Percentiles rank a stretch among this genome's conserved stretches.
phyloP scores from a whole-genome alignment of 2,113 vertebrate species.

The Myxocyprinus asiaticus region DNA sequence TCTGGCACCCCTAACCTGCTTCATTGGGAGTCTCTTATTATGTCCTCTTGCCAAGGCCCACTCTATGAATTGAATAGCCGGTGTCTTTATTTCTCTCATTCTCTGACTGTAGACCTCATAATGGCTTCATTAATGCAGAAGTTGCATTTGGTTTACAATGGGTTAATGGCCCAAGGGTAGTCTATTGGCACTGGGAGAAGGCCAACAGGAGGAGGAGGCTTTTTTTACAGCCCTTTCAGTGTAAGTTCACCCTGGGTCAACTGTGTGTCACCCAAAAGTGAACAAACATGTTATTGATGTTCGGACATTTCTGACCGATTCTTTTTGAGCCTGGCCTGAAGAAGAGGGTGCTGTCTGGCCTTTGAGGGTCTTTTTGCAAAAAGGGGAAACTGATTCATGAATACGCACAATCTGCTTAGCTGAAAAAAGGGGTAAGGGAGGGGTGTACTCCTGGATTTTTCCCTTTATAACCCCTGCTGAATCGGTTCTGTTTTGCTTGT shows the following conservation, averaged over 20 bases:
- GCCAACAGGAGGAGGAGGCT: slow-evolving; percentile 57
- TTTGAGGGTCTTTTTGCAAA: slow-evolving; percentile 48
- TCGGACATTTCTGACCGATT: slow-evolving; percentile 61
- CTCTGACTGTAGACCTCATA: slow-evolving; percentile 64
- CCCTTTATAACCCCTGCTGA: slow-evolving; percentile 52
- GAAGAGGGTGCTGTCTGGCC: slow-evolving; percentile 53
- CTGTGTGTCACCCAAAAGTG: slow-evolving; percentile 64
- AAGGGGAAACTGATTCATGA: slow-evolving; percentile 52
- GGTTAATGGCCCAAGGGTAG: slow-evolving; percentile 65
- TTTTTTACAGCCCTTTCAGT: slow-evolving; percentile 60
- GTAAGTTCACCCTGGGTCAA: slow-evolving; percentile 60
- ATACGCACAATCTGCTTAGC: slow-evolving; percentile 56
- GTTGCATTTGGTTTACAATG: slow-evolving; percentile 71
- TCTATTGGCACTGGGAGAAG: slow-evolving; percentile 62
- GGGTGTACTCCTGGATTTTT: slow-evolving; percentile 61
- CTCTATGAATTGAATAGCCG: slow-evolving; percentile 63
- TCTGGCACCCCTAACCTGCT: slow-evolving; percentile 48
- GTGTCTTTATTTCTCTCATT: slow-evolving; percentile 61
- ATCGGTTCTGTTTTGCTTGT: slow-evolving; percentile 57
- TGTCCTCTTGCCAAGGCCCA: slow-evolving; percentile 53
- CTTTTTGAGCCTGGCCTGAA: slow-evolving; percentile 51
- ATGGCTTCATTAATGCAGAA: slow-evolving; percentile 65
- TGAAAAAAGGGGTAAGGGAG: slow-evolving; percentile 36
- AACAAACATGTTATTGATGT: slow-evolving; percentile 71
- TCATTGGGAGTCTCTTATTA: slow-evolving; percentile 60